phyloP scores from a whole-genome alignment of 2,888 invertebrate species.

The Cacoxenus indagator region DNA sequence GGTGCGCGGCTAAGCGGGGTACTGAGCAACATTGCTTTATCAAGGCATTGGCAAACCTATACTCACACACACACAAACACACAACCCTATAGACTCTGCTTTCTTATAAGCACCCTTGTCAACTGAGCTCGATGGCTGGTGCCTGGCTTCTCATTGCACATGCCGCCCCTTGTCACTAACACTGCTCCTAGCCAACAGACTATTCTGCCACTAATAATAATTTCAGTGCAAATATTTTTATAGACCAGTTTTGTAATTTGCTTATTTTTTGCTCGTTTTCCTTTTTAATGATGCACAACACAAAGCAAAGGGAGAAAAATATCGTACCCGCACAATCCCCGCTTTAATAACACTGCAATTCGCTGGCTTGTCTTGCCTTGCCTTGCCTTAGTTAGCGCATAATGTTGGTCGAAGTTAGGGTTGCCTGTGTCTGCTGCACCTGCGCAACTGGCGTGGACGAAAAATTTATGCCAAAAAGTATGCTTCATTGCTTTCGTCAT shows the following conservation, averaged over 20 bases:
- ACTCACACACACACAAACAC: too few species aligned
- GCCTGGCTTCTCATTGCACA: neutral
- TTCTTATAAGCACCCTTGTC: conserved; percentile 7
- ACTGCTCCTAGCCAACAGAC: neutral
- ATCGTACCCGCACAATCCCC: neutral
- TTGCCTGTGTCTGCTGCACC: conserved; percentile 1
- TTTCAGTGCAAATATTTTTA: conserved; percentile 18
- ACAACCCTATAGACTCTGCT: neutral
- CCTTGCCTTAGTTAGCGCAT: too few species aligned
- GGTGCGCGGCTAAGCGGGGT: neutral
- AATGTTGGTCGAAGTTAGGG: neutral
- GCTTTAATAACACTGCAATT: too few species aligned
- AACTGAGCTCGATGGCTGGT: neutral
- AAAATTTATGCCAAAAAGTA: conserved; percentile 13
- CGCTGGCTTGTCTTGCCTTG: too few species aligned
- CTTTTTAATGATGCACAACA: conserved; percentile 7
- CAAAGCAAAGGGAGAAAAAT: neutral
- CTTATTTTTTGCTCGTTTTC: neutral
- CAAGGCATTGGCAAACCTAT: neutral
- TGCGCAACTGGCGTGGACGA: neutral
- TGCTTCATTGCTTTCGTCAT: conserved; percentile 10
- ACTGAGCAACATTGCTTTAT: neutral
- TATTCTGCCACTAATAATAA: conserved; percentile 19
- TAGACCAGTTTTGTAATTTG: conserved; percentile 4
- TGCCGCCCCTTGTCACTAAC: neutral